Percentiles rank a stretch among this genome's conserved stretches.
These are phyloP conservation scores for Caenorhabditis briggsae DNA, from an alignment of 1,140 invertebrate species.

Conservation along the genomic window DNA sequence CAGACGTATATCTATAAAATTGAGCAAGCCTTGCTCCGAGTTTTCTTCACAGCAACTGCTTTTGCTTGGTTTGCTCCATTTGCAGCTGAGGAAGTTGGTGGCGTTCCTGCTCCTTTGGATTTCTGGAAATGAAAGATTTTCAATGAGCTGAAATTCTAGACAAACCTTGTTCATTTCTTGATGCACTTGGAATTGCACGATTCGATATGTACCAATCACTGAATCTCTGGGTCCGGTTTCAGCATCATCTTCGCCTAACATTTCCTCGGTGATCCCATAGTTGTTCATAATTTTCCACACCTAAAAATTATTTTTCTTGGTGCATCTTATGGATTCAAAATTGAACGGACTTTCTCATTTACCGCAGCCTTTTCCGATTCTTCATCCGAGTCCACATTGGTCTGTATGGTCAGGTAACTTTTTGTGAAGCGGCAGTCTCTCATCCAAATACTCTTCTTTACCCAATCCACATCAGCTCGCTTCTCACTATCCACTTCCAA, in stretches of 20 bases:
- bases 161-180: constrained; percentile 18
- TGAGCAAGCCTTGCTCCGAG: too few species aligned
- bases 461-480: neutral
- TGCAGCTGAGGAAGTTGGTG: too few species aligned
- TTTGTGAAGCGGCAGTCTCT: constrained; percentile 73
- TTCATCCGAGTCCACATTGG: constrained; percentile 69
- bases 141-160: too few species aligned
- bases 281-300: constrained; percentile 72
- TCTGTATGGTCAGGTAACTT: constrained; percentile 70
- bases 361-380: constrained; percentile 67
- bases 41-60: too few species aligned
- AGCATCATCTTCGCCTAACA: constrained; percentile 69
- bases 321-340: neutral
- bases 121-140: neutral
- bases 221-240: constrained; percentile 74
- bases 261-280: constrained; percentile 73
- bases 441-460: constrained; percentile 73
- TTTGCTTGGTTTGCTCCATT: too few species aligned
- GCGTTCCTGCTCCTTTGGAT: too few species aligned
- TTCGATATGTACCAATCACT: constrained; percentile 76
- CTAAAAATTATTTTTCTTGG: constrained; percentile 7
- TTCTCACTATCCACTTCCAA: neutral
- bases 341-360: constrained; percentile 20
- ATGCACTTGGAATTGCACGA: constrained; percentile 66
- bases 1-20: too few species aligned